Evolutionary conservation across 2,888 invertebrate genomes (phyloP), one percentile per base, ranked within the genome.

Genomic region (Cartodere bifasciata): DNA sequence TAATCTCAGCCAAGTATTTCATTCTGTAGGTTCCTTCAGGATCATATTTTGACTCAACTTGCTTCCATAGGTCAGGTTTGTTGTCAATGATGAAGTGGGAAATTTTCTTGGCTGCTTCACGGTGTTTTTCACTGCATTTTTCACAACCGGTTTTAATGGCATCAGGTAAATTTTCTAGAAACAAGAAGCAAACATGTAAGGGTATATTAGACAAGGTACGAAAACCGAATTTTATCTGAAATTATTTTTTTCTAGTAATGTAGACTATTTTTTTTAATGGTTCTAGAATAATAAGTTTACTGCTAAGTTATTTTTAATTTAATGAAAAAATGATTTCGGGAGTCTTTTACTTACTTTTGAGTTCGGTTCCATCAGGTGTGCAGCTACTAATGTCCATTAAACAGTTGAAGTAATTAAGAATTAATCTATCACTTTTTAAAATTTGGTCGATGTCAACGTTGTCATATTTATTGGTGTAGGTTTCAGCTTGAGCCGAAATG

Each of bases 381-480:
- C 76, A 76, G 9, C 64, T 65, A 4, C 70, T 70, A 39, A 51
- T 60, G 0, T 70, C 72, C 29, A 74, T 47, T 5, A 77, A 57
- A 44, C 77, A 77, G 42, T 72, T 70, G 5, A 72, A 62, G 50
- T 77, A 76, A 23, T 68, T 71, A 39, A 66, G 67, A 13, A 76
- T 58, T 4, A 77, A 58, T 23, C 75, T 65, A 3, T 70, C 60
- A 11, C 73, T 76, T 39, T 60, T 61, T 1, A 77, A 56, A 37
- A 76, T 68, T 45, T 70, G 65, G 12, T 75, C 73, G n/a, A 77
- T 50, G 47, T 76, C 70, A 41, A 77, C 61, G 49, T 72, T 66
- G 54, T 75, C 75, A 16, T 41, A 41, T 48, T 70, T 73, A 41
- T 68, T 67, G 1, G 72, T 70, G 55, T 75, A 75, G n/a, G n/a